phyloP scores from a whole-genome alignment of 2,113 vertebrate species.

The Himantopus leucocephalus region DNA sequence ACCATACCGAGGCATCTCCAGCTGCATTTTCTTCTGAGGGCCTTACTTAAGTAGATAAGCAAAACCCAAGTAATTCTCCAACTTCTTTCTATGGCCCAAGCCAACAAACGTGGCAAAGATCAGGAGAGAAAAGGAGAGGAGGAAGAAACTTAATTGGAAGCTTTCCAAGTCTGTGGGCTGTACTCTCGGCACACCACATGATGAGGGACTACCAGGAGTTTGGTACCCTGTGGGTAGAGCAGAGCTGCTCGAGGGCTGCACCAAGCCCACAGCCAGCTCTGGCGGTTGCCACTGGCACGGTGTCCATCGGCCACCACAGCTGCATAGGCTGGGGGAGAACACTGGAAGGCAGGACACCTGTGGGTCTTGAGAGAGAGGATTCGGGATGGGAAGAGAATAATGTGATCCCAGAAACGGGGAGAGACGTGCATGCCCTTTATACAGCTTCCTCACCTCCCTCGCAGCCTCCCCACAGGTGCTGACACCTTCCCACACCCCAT shows the following conservation, averaged over 20 bases:
- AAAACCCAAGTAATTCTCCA: not conserved
- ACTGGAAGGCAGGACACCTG: not conserved
- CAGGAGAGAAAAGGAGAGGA: not conserved
- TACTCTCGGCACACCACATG: rapidly evolving
- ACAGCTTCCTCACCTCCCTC: not conserved
- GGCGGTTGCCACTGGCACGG: not conserved
- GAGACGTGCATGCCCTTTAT: not conserved
- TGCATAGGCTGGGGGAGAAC: rapidly evolving
- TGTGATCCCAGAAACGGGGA: not conserved
- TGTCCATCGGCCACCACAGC: not conserved
- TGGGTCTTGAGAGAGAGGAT: not conserved
- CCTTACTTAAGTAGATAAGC: not conserved
- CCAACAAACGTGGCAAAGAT: not conserved
- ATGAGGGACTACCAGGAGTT: not conserved
- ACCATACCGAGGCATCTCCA: not conserved
- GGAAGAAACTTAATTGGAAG: not conserved
- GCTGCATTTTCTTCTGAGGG: not conserved
- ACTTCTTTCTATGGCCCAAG: not conserved
- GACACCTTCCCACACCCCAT: not conserved
- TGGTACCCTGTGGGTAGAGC: not conserved
- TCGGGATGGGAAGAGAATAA: not conserved
- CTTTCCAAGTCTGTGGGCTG: not conserved
- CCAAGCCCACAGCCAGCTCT: not conserved
- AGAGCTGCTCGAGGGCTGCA: not conserved
- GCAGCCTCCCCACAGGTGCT: not conserved